Conservation (phyloP, 2,888 invertebrate genomes). For the Caenorhabditis sinica region DNA sequence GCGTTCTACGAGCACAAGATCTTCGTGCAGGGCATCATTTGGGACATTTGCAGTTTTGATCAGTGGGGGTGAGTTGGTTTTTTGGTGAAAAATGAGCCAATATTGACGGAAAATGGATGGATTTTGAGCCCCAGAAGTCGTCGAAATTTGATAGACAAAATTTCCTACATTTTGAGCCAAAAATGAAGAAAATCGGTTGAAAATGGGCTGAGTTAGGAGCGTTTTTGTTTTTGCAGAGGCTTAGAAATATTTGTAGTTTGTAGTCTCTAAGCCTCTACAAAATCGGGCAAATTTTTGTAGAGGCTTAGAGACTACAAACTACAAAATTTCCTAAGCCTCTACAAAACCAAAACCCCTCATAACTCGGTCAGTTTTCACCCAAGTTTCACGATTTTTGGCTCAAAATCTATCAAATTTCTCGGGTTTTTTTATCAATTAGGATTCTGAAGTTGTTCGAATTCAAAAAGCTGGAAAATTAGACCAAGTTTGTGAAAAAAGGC, state of each 20-base stretch:
- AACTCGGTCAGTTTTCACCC: not conserved
- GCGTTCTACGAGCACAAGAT: conserved; percentile 99
- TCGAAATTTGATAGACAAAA: too few species aligned
- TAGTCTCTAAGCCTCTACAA: not conserved
- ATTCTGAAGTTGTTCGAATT: too few species aligned
- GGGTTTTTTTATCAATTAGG: too few species aligned
- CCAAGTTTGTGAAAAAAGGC: too few species aligned
- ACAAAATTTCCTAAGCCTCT: not conserved
- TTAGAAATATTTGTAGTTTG: too few species aligned
- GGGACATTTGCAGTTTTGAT: conserved; percentile 99
- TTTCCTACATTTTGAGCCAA: too few species aligned
- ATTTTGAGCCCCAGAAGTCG: too few species aligned
- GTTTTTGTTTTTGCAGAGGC: not conserved
- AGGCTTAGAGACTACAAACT: conserved; percentile 53
- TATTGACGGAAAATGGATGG: not conserved
- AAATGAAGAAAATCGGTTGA: too few species aligned
- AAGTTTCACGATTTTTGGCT: not conserved
- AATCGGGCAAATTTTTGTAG: not conserved
- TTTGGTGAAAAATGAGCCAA: not conserved
- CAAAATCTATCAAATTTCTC: not conserved
- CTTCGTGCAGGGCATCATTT: conserved; percentile 97
- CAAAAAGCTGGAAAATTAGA: too few species aligned
- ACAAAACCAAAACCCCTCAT: not conserved
- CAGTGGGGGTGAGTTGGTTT: conserved; percentile 93
- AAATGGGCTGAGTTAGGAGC: not conserved